phyloP scores from a whole-genome alignment of 2,888 invertebrate genomes.

The Alentia gelatinosa region DNA sequence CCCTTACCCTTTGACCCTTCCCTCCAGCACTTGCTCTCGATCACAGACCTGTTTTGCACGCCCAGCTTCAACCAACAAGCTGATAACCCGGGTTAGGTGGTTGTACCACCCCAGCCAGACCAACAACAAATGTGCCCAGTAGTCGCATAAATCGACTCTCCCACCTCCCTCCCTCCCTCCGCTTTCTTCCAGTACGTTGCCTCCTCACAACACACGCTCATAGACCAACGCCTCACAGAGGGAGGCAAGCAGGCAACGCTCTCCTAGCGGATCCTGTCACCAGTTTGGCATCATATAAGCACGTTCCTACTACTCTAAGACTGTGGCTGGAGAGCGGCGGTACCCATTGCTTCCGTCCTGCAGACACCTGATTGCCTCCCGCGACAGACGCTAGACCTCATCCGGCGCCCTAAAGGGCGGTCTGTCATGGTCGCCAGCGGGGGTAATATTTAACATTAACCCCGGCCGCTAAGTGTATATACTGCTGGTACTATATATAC shows the following conservation, averaged over 20 bases:
- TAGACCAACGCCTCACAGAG: not conserved
- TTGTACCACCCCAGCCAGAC: too few relatives aligned
- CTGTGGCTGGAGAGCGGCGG: not conserved
- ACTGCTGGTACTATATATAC: not conserved
- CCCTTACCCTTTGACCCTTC: too few relatives aligned
- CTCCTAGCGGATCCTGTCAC: not conserved
- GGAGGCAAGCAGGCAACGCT: not conserved
- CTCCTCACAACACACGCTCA: slow-evolving; percentile 22
- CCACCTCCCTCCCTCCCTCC: not conserved
- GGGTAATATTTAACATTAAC: slow-evolving; percentile 27
- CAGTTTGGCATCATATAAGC: not conserved
- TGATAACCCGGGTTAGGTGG: too few relatives aligned
- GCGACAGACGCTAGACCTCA: not conserved
- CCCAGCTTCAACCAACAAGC: too few relatives aligned
- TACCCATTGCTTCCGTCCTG: not conserved
- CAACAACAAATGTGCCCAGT: not conserved
- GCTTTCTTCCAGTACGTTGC: not conserved
- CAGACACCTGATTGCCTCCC: not conserved
- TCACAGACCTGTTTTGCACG: too few relatives aligned
- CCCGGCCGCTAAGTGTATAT: not conserved
- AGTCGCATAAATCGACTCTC: not conserved
- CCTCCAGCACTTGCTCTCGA: too few relatives aligned
- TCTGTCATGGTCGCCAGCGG: not conserved
- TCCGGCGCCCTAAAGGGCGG: not conserved
- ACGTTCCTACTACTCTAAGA: not conserved